Conservation (phyloP, 2,888 invertebrate species). For the Apamea sordens region DNA sequence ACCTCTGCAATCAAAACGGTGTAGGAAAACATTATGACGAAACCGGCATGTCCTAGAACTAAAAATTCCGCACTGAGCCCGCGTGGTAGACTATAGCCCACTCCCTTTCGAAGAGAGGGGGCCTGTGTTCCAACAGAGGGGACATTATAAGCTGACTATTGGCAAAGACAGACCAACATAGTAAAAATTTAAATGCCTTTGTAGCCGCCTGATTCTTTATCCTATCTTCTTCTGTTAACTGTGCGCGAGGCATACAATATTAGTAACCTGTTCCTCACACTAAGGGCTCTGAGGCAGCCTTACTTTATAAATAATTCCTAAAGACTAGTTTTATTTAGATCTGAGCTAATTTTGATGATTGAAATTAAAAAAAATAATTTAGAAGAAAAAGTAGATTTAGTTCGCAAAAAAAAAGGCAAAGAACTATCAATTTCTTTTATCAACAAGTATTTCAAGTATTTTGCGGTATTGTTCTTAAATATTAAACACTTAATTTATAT, state of each 20-base stretch:
- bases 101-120: neutral
- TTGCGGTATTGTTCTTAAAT: conserved; percentile 35
- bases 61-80: neutral
- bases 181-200: neutral
- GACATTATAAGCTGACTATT: too few relatives aligned
- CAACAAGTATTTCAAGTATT: conserved; percentile 41
- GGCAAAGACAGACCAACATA: neutral
- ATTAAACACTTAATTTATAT: neutral
- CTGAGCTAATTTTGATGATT: conserved; percentile 30
- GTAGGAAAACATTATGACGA: neutral
- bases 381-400: neutral
- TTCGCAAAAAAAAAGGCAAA: conserved; percentile 4
- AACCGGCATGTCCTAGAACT: neutral
- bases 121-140: too few relatives aligned
- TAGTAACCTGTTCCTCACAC: neutral
- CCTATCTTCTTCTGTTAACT: neutral
- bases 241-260: neutral
- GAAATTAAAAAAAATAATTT: conserved; percentile 4
- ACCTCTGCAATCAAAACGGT: neutral
- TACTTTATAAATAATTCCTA: neutral
- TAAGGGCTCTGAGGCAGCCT: neutral
- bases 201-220: neutral
- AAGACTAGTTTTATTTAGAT: conserved; percentile 39
- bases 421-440: conserved; percentile 2
- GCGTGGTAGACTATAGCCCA: neutral